A percentile compares a stretch with the other conserved stretches of the same genome.
Conservation (phyloP, 2,797 vertebrate genomes). For the Fundulus diaphanus region DNA sequence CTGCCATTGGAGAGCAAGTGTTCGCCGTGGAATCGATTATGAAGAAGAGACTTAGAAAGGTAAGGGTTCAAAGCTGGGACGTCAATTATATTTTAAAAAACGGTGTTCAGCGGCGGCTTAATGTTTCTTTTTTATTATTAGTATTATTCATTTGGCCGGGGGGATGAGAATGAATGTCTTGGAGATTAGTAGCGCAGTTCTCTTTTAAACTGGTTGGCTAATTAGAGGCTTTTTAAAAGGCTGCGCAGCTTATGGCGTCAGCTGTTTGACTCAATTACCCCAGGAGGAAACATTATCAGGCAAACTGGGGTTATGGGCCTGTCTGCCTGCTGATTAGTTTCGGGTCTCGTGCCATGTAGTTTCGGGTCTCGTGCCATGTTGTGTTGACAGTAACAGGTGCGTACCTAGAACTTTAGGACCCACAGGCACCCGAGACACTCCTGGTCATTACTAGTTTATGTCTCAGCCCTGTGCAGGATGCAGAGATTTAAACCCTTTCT, state of each 20-base stretch:
- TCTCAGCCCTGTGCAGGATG: not conserved
- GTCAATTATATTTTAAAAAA: not conserved
- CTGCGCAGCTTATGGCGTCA: conserved; percentile 33
- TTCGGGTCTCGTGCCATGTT: not conserved
- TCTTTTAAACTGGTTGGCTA: conserved; percentile 54
- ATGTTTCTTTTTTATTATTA: not conserved
- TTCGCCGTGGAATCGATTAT: conserved; percentile 95
- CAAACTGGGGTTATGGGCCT: conserved; percentile 15
- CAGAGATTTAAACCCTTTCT: not conserved
- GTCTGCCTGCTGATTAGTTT: conserved; percentile 12
- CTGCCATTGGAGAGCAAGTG: conserved; percentile 97
- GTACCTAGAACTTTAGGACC: conserved; percentile 7
- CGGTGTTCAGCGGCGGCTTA: not conserved
- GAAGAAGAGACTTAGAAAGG: conserved; percentile 96
- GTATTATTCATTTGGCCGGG: too few species aligned
- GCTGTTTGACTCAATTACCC: conserved; percentile 24
- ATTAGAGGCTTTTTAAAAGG: conserved; percentile 41
- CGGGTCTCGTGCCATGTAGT: not conserved
- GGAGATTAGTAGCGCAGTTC: conserved; percentile 37
- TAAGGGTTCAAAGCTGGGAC: conserved; percentile 51
- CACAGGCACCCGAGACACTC: not conserved
- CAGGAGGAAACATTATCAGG: not conserved
- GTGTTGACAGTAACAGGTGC: conserved; percentile 47
- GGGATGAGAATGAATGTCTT: conserved; percentile 29
- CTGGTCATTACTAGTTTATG: not conserved